Evolutionary conservation across 2,113 vertebrate genomes (phyloP), one percentile per base, ranked within the genome.

Genomic region (Sclerurus mexicanus): DNA sequence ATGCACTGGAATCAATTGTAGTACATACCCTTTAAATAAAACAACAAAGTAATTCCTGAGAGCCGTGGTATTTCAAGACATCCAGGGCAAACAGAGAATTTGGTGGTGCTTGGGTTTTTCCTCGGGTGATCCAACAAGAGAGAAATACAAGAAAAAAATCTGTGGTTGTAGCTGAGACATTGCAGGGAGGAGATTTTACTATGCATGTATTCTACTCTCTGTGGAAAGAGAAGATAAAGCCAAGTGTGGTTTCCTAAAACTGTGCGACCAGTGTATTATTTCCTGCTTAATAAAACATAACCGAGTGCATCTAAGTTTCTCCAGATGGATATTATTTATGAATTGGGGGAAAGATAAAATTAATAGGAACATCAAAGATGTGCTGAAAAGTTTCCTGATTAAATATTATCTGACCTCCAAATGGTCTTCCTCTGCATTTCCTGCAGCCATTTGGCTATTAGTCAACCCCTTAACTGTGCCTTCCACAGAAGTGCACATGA

Each of bases 11-110:
- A 97, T 96, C 93, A 94, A 88, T 92, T 1, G 49, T 49, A 74
- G 53, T 55, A 58, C 93, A 15, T 96, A 96, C 62, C 92, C 92
- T 95, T 96, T 95, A 94, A 95, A 94, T 96, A 87, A 92, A 93
- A 95, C 91, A 96, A 94, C 91, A 90, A 93, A 95, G 89, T 74
- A 81, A 95, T 95, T 97, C 95, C 94, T 96, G 62, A 71, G 95
- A 95, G 93, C 72, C 92, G 0, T 92, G 85, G 83, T 97, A 97
- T 97, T 97, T 97, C 94, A 78, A 93, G 87, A 87, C 63, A 94
- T 95, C 59, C 87, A 95, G 53, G 76, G 79, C 90, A 97, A 97
- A 97, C 76, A 94, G 47, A 76, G 67, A 74, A 89, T 75, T 95
- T 90, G 92, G 87, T 95, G 93, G 89, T 82, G 79, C 56, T 85